Base-by-base conservation (phyloP, 2,797 vertebrate genomes). In the Myiothlypis coronata region DNA sequence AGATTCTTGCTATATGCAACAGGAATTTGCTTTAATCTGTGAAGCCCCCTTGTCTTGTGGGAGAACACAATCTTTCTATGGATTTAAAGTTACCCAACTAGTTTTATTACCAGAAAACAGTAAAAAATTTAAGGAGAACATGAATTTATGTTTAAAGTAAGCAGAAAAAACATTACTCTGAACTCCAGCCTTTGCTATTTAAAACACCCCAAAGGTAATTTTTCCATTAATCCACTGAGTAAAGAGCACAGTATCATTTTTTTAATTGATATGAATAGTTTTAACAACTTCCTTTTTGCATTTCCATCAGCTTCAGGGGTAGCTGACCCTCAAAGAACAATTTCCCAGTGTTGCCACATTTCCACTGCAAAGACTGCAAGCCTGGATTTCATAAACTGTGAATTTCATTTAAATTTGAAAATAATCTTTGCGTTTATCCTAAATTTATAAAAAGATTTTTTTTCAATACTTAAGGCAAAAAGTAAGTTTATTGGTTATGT, bases 401-500 rank as follows among this genome's bases (percentile, higher is more conserved):
- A n/a, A 92, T 89, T 89, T 72, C 0, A 41, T 27, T 80, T 74
- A 27, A 71, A 77, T 85, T 90, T 39, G 84, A 84, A 93, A 93
- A 84, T 79, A 85, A 92, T 68, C 23, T 85, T 80, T 78, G 28
- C 11, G n/a, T 87, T 94, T 68, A 44, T 80, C 84, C 69, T 78
- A 30, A 72, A 75, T 89, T 91, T 97, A 93, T 95, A 94, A 96
- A 96, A 95, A 89, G 34, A 44, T 77, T 76, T 85, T 85, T 88
- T 93, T 87, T 35, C 65, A 93, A 97, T 96, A 89, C 89, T 92
- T 96, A 96, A 96, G 96, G 94, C 95, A 95, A 93, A 93, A 93
- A 89, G 30, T 75, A 91, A 91, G 79, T 96, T 93, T 94, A 94
- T 91, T 96, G 32, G 68, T 94, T 86, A 50, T 44, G 67, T 84